Evolutionary conservation across 1,140 invertebrate species (phyloP), one percentile per base, ranked within the genome.

Genomic region (Penaeus indicus): DNA sequence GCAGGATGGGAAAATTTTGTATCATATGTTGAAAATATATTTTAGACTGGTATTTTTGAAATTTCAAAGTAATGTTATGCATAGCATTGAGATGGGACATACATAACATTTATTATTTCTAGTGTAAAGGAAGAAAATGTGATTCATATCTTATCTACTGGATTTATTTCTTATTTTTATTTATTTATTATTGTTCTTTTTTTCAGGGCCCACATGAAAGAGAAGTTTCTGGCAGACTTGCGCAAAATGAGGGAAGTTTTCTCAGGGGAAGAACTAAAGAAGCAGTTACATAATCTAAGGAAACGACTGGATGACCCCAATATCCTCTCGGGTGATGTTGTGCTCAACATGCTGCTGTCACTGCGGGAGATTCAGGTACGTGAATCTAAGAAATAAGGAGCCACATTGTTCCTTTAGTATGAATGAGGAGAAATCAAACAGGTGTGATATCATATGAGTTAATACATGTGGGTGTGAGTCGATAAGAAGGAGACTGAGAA

Each of bases 301-400:
- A 96, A 96, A 91, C 94, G 98, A 75, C 94, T 99, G 19, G 98
- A 99, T 93, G 99, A 99, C 94, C 98, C 98, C 0, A 97, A 98
- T 92, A 97, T 99, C 0, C 94, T 99, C 10, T 98, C 97, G 25
- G 96, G 97, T 27, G 98, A 99, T 93, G 97, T 98, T 11, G 96
- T 99, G 77, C 94, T 98, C 69, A 98, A 97, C 92, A 96, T 99
- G 94, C 94, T 99, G 7, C 96, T 97, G 92, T 98, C 96, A 4
- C 97, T 98, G 92, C 80, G 91, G 60, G 91, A 91, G 92, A 96
- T 98, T 91, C 97, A 98, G 94, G 95, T 95, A 92, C 25, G 62
- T 89, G 8, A 64, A 25, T 7, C 25, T 8, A 7, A 22, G 13
- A 25, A 54, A 21, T 82, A 54, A 8, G 54, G 10, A 54, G 10